phyloP scores from a whole-genome alignment of 2,797 vertebrate genomes.

The Gymnothorax javanicus region DNA sequence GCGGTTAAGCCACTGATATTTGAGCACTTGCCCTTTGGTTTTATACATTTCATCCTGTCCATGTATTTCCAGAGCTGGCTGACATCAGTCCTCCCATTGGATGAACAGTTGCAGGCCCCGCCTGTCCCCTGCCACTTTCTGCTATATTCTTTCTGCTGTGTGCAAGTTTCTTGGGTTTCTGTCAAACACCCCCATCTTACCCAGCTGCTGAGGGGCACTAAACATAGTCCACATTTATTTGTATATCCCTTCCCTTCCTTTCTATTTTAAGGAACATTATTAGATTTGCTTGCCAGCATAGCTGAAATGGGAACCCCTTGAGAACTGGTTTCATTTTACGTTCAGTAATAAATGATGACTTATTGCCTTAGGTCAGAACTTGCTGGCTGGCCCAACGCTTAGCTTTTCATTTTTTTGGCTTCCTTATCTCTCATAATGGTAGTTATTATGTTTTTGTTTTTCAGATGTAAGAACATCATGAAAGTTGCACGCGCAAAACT shows the following conservation, averaged over 20 bases:
- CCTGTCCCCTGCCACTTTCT: not conserved
- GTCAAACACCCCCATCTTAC: not conserved
- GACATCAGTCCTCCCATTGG: not conserved
- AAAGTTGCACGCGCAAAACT: slow-evolving; percentile 95
- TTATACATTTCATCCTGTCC: no score
- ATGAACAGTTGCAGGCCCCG: not conserved
- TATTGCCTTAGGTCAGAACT: slow-evolving; percentile 63
- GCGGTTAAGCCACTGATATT: not conserved
- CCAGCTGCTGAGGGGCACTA: slow-evolving; percentile 48
- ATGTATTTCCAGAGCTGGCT: not conserved
- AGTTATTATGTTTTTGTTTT: slow-evolving; percentile 16
- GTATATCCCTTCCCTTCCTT: slow-evolving; percentile 69
- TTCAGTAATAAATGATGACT: slow-evolving; percentile 73
- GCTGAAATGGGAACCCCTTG: slow-evolving; percentile 69
- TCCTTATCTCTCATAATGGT: slow-evolving; percentile 35
- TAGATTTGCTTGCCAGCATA: slow-evolving; percentile 68
- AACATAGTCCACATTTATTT: slow-evolving; percentile 69
- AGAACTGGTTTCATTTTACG: slow-evolving; percentile 70
- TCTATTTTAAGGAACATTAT: slow-evolving; percentile 74
- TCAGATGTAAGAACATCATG: slow-evolving; percentile 96
- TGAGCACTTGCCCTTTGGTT: not conserved
- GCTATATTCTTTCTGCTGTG: not conserved
- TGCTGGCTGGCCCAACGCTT: slow-evolving; percentile 55
- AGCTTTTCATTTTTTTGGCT: slow-evolving; percentile 52
- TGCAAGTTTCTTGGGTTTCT: not conserved